Conservation (phyloP, 37 sponge, comb jelly and placozoan species). For the Dysidea cf. avara region DNA sequence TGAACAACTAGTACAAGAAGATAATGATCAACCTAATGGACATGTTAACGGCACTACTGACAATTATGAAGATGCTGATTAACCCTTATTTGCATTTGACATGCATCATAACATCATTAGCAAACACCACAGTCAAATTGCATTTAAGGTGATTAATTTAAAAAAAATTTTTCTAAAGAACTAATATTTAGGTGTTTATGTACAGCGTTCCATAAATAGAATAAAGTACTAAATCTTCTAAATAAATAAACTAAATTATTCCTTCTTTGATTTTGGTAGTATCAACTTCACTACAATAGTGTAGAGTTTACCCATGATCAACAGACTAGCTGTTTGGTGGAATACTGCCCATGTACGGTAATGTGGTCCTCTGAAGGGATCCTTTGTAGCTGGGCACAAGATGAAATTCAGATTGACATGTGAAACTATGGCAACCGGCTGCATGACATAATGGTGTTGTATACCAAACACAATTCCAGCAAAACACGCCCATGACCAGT, state of each 20-base stretch:
- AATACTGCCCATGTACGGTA: constrained; percentile 70
- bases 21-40: neutral
- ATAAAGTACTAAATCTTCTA: too few species aligned
- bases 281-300: constrained; percentile 9
- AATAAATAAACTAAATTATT: neutral
- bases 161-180: too few species aligned
- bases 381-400: constrained; percentile 73
- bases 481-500: constrained; percentile 79
- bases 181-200: too few species aligned
- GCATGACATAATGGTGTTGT: constrained; percentile 81
- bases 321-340: constrained; percentile 70
- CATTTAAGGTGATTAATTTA: too few species aligned
- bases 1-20: constrained; percentile 1
- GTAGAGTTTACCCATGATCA: constrained; percentile 69
- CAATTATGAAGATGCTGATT: constrained; percentile 75
- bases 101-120: too few species aligned
- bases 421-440: constrained; percentile 72
- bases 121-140: too few species aligned
- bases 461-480: constrained; percentile 79
- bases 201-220: too few species aligned
- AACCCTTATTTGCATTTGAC: neutral
- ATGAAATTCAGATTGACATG: constrained; percentile 88
- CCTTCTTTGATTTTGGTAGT: constrained; percentile 13
- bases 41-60: constrained; percentile 7
- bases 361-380: constrained; percentile 86